Evolutionary conservation across 92 coral and sea anemone genomes (phyloP).

Genomic region (Epizoanthus scotinus): DNA sequence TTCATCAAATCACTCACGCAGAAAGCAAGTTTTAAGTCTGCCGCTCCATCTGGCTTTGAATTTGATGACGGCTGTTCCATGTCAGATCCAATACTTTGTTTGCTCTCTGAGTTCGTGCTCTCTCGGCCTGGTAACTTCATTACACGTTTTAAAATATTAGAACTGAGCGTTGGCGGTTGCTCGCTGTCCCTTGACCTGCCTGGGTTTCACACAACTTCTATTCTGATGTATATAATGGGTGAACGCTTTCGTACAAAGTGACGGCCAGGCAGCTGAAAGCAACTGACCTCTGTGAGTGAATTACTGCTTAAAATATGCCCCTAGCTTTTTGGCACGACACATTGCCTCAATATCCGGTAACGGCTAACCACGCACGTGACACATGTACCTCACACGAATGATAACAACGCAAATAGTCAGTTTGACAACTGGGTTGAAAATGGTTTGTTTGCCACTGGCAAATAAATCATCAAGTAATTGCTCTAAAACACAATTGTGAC

Average conservation of each 20-base stretch:
- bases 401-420: no score
- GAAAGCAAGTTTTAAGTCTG: constrained; percentile 35
- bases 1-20: constrained; percentile 44
- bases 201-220: neutral
- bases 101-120: constrained; percentile 3
- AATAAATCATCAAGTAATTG: no score
- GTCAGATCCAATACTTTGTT: constrained; percentile 5
- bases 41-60: constrained; percentile 24
- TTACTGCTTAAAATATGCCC: constrained; percentile 6
- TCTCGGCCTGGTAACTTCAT: constrained; percentile 14
- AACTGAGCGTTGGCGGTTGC: no score
- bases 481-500: no score
- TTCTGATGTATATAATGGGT: neutral
- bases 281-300: constrained; percentile 8
- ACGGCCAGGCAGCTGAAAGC: neutral
- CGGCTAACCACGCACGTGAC: neutral
- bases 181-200: neutral
- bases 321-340: constrained; percentile 3
- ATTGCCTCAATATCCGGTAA: constrained; percentile 37
- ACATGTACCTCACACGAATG: no score
- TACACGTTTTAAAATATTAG: neutral
- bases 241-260: neutral
- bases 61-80: constrained; percentile 14
- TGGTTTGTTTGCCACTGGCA: no score
- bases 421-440: no score